Evolutionary conservation across 53 echinoderm and acorn worm species (phyloP).

Genomic region (Antedon mediterranea): DNA sequence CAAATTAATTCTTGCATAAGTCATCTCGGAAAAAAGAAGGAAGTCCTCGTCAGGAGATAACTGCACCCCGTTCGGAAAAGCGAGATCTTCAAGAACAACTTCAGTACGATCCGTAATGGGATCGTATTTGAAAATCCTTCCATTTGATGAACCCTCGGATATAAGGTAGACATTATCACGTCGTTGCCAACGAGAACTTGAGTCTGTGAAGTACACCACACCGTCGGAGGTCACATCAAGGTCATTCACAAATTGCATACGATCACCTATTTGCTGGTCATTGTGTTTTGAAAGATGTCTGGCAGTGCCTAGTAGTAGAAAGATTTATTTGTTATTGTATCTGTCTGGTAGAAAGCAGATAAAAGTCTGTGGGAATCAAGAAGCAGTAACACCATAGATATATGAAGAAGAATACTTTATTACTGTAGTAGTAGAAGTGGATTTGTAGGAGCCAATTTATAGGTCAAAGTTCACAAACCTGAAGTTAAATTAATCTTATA

Average conservation of each 20-base stretch:
- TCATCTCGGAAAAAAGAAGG: conserved; percentile 44
- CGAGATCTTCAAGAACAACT: conserved; percentile 33
- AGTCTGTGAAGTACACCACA: conserved; percentile 53
- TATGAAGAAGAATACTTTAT: no score
- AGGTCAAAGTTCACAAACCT: conserved; percentile 17
- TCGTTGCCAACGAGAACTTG: conserved; percentile 45
- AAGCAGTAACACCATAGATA: no score
- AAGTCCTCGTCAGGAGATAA: conserved; percentile 48
- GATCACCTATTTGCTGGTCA: conserved; percentile 11
- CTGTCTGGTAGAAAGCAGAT: no score
- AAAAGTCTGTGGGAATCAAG: no score
- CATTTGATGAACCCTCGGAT: conserved; percentile 27
- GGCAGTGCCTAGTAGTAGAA: background rate
- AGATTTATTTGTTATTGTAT: background rate
- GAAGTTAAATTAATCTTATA: conserved; percentile 28
- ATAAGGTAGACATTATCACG: conserved; percentile 22
- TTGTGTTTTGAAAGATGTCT: background rate
- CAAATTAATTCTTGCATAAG: conserved; percentile 37
- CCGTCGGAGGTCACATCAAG: conserved; percentile 43
- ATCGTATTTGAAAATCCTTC: conserved; percentile 33
- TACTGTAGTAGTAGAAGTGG: no score
- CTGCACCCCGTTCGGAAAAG: conserved; percentile 57
- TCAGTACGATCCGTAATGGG: conserved; percentile 22
- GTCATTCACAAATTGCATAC: conserved; percentile 43
- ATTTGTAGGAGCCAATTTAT: no score